Evolutionary conservation across 1,140 invertebrate species (phyloP).

Genomic region (Papilio polyxenes): DNA sequence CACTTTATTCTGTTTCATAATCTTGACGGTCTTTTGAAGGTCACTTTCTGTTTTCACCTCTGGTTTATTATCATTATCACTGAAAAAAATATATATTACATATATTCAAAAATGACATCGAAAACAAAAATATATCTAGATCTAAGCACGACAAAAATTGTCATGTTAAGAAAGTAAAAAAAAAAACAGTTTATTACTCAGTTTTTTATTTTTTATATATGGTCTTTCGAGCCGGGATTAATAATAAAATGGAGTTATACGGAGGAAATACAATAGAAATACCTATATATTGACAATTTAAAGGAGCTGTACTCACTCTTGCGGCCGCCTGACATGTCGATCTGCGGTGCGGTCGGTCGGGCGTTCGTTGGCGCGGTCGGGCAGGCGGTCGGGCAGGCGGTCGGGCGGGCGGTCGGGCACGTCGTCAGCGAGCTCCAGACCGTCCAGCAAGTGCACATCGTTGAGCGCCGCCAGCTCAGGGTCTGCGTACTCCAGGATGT

Average conservation of each 20-base stretch:
- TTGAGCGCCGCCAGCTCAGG: constrained; percentile 93
- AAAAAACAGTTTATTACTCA: no score
- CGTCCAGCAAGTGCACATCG: constrained; percentile 88
- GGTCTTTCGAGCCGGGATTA: constrained; percentile 4
- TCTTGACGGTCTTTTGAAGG: constrained; percentile 66
- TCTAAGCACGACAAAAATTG: no score
- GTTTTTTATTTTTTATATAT: not conserved
- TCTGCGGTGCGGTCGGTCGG: constrained; percentile 87
- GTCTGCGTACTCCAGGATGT: constrained; percentile 97
- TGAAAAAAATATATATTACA: constrained; percentile 39
- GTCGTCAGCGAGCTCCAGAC: constrained; percentile 88
- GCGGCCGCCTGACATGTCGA: constrained; percentile 52
- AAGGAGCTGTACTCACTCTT: constrained; percentile 49
- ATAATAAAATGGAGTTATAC: not conserved
- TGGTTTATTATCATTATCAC: constrained; percentile 61
- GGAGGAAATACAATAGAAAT: not conserved
- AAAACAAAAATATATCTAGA: not conserved
- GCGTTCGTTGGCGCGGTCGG: constrained; percentile 86
- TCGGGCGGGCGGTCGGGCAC: constrained; percentile 68
- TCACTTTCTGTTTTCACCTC: constrained; percentile 69
- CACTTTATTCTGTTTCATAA: constrained; percentile 58
- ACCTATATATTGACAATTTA: not conserved
- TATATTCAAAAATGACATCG: not conserved
- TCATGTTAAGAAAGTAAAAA: no score
- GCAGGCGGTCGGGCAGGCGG: constrained; percentile 72